phyloP scores from a whole-genome alignment of 2,888 invertebrate genomes.

The Drepana falcataria region DNA sequence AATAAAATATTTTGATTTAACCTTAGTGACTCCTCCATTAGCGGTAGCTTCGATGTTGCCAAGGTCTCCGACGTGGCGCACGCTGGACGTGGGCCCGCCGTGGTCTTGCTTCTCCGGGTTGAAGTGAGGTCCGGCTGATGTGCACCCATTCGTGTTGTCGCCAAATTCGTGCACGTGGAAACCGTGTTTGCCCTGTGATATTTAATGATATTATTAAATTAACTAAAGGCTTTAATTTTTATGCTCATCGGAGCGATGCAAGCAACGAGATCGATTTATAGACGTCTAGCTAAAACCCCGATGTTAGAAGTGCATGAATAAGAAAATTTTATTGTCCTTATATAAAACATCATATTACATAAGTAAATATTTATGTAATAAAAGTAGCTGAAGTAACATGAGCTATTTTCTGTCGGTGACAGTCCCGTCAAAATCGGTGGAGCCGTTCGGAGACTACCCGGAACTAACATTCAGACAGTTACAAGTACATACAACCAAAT shows the following conservation, averaged over 20 bases:
- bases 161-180: conserved; percentile 98
- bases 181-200: conserved; percentile 81
- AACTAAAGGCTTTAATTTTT: conserved; percentile 3
- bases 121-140: conserved; percentile 96
- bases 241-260: background rate
- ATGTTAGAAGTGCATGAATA: too few species aligned
- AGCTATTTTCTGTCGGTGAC: too few species aligned
- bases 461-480: too few species aligned
- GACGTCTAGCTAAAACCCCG: too few species aligned
- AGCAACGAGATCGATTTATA: too few species aligned
- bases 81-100: conserved; percentile 85
- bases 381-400: too few species aligned
- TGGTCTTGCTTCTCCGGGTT: conserved; percentile 91
- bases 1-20: conserved; percentile 6
- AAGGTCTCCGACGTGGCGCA: conserved; percentile 93
- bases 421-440: too few species aligned
- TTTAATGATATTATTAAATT: background rate
- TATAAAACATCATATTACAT: too few species aligned
- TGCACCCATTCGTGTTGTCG: conserved; percentile 96
- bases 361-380: too few species aligned
- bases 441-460: too few species aligned
- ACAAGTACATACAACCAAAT: too few species aligned
- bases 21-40: conserved; percentile 81
- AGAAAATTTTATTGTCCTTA: too few species aligned
- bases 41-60: conserved; percentile 86